Evolutionary conservation across 2,888 invertebrate species (phyloP).

Genomic region (Aplocera efformata): DNA sequence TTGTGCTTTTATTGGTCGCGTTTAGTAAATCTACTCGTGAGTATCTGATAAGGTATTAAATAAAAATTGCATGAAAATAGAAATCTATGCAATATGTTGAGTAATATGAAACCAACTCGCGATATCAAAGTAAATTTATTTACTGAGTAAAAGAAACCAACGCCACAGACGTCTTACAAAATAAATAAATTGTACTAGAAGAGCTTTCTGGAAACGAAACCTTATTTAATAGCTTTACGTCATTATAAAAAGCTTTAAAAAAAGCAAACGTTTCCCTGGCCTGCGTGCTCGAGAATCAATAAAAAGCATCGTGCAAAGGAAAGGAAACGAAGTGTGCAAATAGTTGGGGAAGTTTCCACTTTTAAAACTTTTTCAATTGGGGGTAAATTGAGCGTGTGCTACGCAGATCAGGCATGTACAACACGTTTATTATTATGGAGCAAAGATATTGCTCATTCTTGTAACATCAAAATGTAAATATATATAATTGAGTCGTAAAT

Average conservation of each 20-base stretch:
- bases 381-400: constrained; percentile 10
- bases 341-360: constrained; percentile 7
- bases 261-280: not conserved
- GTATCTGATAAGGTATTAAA: too few relatives aligned
- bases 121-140: constrained; percentile 7
- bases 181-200: constrained; percentile 1
- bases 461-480: too few relatives aligned
- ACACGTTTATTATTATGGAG: too few relatives aligned
- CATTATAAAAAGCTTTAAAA: constrained; percentile 6
- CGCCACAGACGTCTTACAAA: constrained; percentile 5
- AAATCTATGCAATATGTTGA: too few relatives aligned
- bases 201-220: constrained; percentile 3
- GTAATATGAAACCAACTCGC: constrained; percentile 1
- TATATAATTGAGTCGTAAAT: too few relatives aligned
- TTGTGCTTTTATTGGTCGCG: too few relatives aligned
- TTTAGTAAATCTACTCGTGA: too few relatives aligned
- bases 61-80: too few relatives aligned
- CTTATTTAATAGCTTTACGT: constrained; percentile 12
- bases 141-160: constrained; percentile 5
- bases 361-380: constrained; percentile 17
- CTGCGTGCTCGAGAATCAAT: constrained; percentile 3
- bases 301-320: constrained; percentile 1
- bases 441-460: too few relatives aligned
- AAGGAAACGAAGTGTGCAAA: constrained; percentile 8
- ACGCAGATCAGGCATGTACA: constrained; percentile 3